Evolutionary conservation across 2,888 invertebrate species (phyloP).

Genomic region (Notodonta dromedarius): DNA sequence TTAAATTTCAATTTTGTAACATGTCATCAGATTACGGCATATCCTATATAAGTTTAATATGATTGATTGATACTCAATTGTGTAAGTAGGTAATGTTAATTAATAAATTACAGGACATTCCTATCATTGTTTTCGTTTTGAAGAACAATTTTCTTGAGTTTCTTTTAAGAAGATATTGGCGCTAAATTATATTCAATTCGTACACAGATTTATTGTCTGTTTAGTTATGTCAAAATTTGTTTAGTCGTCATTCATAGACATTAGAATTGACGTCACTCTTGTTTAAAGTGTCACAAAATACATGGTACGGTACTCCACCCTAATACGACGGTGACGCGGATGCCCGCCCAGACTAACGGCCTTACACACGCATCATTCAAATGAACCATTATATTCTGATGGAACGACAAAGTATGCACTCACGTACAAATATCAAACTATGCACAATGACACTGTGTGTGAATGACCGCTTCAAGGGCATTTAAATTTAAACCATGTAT

Average conservation of each 20-base stretch:
- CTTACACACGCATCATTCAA: conserved; percentile 2
- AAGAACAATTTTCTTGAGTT: neutral
- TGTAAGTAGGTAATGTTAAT: neutral
- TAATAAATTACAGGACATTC: conserved; percentile 43
- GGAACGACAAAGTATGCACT: neutral
- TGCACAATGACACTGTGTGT: neutral
- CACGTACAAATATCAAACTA: neutral
- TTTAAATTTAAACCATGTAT: no score
- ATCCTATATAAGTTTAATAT: neutral
- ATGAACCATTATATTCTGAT: neutral
- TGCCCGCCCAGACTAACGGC: neutral
- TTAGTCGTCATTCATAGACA: no score
- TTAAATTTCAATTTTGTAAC: neutral
- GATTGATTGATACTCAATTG: conserved; percentile 6
- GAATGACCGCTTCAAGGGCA: conserved; percentile 1
- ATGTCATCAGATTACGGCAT: conserved; percentile 6
- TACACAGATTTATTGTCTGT: no score
- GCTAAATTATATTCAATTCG: no score
- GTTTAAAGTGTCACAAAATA: neutral
- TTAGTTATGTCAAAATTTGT: no score
- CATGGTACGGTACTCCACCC: neutral
- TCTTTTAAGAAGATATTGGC: neutral
- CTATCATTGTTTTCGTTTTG: conserved; percentile 18
- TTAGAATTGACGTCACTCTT: no score
- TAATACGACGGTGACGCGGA: neutral